Base-by-base conservation (phyloP, 2,797 vertebrate species). In the Xyrichtys novacula region DNA sequence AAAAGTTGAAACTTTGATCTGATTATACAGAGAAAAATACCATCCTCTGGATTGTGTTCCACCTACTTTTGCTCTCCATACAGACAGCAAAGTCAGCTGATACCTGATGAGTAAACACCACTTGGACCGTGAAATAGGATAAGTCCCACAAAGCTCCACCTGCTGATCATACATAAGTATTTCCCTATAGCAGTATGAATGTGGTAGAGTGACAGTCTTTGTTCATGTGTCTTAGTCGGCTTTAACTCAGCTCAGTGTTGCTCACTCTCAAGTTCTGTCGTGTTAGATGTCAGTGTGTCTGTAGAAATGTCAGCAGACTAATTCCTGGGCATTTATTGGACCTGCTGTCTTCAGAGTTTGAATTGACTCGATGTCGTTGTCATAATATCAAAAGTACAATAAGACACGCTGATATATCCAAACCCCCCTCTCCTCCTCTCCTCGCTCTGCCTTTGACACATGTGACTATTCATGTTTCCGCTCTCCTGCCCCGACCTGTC, bases 351-450 rank as follows among this genome's bases (percentile, higher is more conserved):
- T 69, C 74, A 15, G 70, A 67, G 85, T 83, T 34, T 70, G 56
- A 78, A 84, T 85, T 83, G 84, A 86, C 84, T 81, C 58, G 26
- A 72, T 85, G 85, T 84, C 87, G 74, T 80, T 74, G 87, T 89
- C 85, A 86, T 82, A 85, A 83, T 85, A 87, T 89, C 85, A 90
- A 85, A 80, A 60, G 48, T 85, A 84, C 79, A 89, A 89, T 90
- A 89, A 90, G 83, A 89, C 76, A 66, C 74, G 19, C 38, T 88
- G 89, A 89, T 78, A 68, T 43, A n/a, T 71, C 65, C 5, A 49
- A 55, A 9, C 5, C 50, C 55, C 43, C 44, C 4, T 26, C 42
- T 8, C 60, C 17, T 0, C 42, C 54, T 8, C 54, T 8, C 58
- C 50, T 17, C 20, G 0, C 36, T 49, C 55, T 58, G 39, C n/a